These are phyloP conservation scores for Syngnathus scovelli DNA, from an alignment of 2,113 vertebrate species.

Conservation along the genomic window DNA sequence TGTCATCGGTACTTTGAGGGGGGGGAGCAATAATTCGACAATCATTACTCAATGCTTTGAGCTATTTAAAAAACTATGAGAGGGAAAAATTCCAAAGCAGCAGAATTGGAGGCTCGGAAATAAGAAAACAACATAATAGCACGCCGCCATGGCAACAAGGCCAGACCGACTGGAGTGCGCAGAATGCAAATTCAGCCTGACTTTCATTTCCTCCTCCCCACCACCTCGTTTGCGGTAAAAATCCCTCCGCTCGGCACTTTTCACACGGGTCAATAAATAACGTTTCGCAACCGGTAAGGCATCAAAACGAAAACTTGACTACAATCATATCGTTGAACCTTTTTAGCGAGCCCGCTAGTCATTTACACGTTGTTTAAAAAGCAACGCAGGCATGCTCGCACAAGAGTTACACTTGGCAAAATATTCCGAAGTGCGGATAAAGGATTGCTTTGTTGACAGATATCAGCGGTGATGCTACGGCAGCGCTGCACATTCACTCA, in stretches of 20 bases:
- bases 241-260: not conserved
- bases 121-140: slow-evolving; percentile 15
- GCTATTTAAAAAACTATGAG: not conserved
- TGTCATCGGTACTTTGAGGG: slow-evolving; percentile 87
- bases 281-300: not conserved
- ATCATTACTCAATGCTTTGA: not conserved
- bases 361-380: not conserved
- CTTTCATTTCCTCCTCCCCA: not conserved
- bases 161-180: not conserved
- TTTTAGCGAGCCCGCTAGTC: not conserved
- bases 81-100: not conserved
- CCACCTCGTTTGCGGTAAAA: not conserved
- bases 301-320: not conserved
- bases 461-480: not conserved
- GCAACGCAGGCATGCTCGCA: not conserved
- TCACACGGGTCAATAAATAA: not conserved
- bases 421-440: not conserved
- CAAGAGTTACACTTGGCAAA: not conserved
- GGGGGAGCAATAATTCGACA: slow-evolving; percentile 14
- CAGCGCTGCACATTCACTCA: slow-evolving; percentile 9
- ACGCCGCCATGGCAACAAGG: slow-evolving; percentile 30
- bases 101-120: not conserved
- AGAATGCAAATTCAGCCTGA: slow-evolving; percentile 16
- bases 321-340: not conserved
- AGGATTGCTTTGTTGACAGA: not conserved